Evolutionary conservation across 2,797 vertebrate species (phyloP).

Genomic region (Anomalospiza imberbis): DNA sequence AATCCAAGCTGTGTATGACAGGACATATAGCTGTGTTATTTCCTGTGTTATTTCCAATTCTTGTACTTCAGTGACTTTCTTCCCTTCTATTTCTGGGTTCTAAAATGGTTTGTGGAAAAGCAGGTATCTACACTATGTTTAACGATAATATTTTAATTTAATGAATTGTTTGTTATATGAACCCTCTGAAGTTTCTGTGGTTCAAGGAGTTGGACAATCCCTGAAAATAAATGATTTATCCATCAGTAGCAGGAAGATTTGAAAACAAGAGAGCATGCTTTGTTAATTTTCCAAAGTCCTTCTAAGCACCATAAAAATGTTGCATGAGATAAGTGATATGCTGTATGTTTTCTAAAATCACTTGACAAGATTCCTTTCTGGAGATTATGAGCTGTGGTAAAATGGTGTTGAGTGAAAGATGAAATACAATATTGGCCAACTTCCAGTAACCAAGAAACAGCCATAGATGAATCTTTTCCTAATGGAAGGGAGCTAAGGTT

Average conservation of each 20-base stretch:
- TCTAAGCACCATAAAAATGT: not conserved
- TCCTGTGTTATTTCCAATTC: not conserved
- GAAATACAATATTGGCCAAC: not conserved
- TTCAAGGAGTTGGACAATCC: not conserved
- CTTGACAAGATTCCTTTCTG: constrained; percentile 4
- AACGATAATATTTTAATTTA: not conserved
- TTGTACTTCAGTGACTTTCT: not conserved
- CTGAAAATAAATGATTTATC: not conserved
- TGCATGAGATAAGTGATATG: not conserved
- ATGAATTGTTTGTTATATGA: not conserved
- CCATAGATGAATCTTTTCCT: constrained; percentile 16
- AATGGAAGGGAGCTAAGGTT: not conserved
- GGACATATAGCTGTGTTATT: not conserved
- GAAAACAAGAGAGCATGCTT: not conserved
- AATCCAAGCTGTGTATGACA: not conserved
- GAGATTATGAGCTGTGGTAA: not conserved
- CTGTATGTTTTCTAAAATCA: not conserved
- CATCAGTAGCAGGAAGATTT: not conserved
- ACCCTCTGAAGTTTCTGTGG: not conserved
- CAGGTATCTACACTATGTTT: not conserved
- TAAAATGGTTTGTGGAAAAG: not conserved
- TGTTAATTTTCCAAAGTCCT: not conserved
- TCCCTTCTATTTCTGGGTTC: not conserved
- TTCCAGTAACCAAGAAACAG: not conserved
- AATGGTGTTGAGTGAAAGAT: not conserved